phyloP scores from a whole-genome alignment of 2,888 invertebrate species.

The Scrobipalpa atriplicella region DNA sequence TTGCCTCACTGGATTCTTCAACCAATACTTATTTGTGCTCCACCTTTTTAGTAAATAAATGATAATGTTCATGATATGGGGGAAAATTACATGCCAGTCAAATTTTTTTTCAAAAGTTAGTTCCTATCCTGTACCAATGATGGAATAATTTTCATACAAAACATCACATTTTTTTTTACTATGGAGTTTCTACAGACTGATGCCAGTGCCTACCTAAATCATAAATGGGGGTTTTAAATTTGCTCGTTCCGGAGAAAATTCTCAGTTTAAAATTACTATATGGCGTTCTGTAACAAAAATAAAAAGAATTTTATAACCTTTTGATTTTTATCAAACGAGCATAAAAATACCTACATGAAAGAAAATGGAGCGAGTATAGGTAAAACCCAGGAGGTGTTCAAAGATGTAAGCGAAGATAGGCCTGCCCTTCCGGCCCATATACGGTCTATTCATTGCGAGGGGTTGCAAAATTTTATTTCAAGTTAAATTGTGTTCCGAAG shows the following conservation, averaged over 20 bases:
- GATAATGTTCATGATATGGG: background rate
- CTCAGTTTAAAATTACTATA: too few relatives aligned
- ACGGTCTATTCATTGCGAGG: conserved; percentile 67
- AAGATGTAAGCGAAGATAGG: conserved; percentile 61
- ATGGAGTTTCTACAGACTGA: too few relatives aligned
- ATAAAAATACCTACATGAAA: conserved; percentile 9
- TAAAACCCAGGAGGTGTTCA: conserved; percentile 65
- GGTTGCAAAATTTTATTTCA: conserved; percentile 79
- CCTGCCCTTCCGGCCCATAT: conserved; percentile 68
- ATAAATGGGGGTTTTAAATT: too few relatives aligned
- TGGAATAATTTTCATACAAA: too few relatives aligned
- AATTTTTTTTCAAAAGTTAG: too few relatives aligned
- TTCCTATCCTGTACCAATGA: too few relatives aligned
- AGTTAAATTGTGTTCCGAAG: conserved; percentile 78
- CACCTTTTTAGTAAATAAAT: background rate
- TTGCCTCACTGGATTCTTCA: background rate
- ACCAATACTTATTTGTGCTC: conserved; percentile 3
- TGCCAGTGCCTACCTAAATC: too few relatives aligned
- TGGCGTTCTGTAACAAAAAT: too few relatives aligned
- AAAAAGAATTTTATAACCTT: background rate
- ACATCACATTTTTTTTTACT: too few relatives aligned
- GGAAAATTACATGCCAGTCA: background rate
- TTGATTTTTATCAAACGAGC: background rate
- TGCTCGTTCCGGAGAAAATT: too few relatives aligned
- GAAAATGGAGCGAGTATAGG: conserved; percentile 39